These are phyloP conservation scores for Caranx ignobilis DNA, from an alignment of 2,113 vertebrate species.

Conservation along the genomic window DNA sequence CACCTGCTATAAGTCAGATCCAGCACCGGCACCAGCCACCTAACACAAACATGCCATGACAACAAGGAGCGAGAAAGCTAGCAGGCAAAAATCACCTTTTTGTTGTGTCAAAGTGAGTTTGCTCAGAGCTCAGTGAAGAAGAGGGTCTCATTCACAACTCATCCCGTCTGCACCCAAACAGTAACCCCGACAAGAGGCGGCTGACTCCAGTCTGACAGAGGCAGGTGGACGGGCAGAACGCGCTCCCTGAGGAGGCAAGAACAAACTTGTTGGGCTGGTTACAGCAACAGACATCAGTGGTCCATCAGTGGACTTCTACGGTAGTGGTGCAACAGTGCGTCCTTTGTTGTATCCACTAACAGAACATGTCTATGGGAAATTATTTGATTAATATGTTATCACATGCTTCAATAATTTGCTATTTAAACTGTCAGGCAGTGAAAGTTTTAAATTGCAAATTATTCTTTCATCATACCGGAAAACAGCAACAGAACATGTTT, in stretches of 20 bases:
- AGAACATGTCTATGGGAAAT: neutral
- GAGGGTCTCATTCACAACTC: conserved; percentile 65
- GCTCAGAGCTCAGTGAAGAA: conserved; percentile 47
- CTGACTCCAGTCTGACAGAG: conserved; percentile 29
- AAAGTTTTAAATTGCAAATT: conserved; percentile 25
- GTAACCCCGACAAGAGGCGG: conserved; percentile 10
- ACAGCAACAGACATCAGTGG: conserved; percentile 39
- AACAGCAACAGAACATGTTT: neutral
- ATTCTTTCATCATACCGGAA: neutral
- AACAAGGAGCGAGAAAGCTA: conserved; percentile 50
- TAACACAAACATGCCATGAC: conserved; percentile 66
- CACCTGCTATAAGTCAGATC: conserved; percentile 49
- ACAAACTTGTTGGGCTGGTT: conserved; percentile 56
- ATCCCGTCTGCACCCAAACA: conserved; percentile 52
- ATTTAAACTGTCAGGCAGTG: conserved; percentile 1
- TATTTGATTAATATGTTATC: conserved; percentile 12
- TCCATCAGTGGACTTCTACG: neutral
- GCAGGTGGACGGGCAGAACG: neutral
- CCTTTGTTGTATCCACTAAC: conserved; percentile 33
- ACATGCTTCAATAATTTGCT: neutral
- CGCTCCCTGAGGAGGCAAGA: conserved; percentile 20
- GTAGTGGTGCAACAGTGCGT: neutral
- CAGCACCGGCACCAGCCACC: neutral
- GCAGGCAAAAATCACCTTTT: conserved; percentile 68
- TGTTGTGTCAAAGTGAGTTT: conserved; percentile 64